Conservation (phyloP, 2,888 invertebrate species). For the Sericinus montela region DNA sequence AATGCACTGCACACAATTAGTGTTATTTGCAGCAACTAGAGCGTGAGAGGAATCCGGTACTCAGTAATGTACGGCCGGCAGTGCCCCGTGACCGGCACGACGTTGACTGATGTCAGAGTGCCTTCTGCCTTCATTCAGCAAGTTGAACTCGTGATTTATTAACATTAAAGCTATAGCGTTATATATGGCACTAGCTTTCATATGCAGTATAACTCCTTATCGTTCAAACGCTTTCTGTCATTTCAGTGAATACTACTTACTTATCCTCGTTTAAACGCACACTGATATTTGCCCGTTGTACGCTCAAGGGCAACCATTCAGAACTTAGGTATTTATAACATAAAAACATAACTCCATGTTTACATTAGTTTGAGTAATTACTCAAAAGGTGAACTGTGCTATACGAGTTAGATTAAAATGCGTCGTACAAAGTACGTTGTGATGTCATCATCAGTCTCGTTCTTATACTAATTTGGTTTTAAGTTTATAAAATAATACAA, state of each 20-base stretch:
- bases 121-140: background rate
- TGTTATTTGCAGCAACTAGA: constrained; percentile 71
- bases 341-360: background rate
- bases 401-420: background rate
- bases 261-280: background rate
- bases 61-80: constrained; percentile 58
- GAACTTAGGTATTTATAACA: too few relatives aligned
- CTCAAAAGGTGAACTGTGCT: background rate
- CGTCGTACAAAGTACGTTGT: background rate
- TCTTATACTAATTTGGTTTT: background rate
- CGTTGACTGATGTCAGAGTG: background rate
- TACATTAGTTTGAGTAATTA: constrained; percentile 6
- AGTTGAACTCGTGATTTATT: background rate
- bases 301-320: background rate
- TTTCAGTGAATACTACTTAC: too few relatives aligned
- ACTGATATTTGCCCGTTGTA: background rate
- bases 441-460: constrained; percentile 6
- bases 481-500: too few relatives aligned
- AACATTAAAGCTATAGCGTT: too few relatives aligned
- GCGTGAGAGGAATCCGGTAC: constrained; percentile 73
- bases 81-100: constrained; percentile 61
- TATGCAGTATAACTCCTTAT: too few relatives aligned
- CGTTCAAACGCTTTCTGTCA: background rate
- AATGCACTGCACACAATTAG: constrained; percentile 62
- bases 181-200: too few relatives aligned